A percentile compares a stretch with the other conserved stretches of the same genome.
Conservation (phyloP, 2,888 invertebrate species). For the Ophioninae sp. region DNA sequence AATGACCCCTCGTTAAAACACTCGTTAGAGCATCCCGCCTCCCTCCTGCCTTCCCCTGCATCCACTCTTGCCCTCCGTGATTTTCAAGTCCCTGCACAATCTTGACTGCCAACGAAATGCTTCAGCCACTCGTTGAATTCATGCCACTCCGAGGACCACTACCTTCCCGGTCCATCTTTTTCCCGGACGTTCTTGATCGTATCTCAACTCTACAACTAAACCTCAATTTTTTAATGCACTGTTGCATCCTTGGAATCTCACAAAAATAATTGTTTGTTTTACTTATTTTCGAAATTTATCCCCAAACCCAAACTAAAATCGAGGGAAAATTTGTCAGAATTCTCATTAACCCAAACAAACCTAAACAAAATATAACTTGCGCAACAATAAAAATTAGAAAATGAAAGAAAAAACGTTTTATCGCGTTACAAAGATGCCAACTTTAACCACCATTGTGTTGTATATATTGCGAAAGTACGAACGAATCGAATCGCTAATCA, state of each 20-base stretch:
- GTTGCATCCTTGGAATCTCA: too few species aligned
- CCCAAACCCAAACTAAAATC: too few species aligned
- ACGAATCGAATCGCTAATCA: neutral
- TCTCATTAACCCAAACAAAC: too few species aligned
- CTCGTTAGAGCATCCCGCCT: slow-evolving; percentile 55
- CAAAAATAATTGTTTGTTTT: too few species aligned
- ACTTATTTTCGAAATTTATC: too few species aligned
- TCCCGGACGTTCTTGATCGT: slow-evolving; percentile 37
- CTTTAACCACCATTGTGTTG: slow-evolving; percentile 7
- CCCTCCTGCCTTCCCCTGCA: slow-evolving; percentile 36
- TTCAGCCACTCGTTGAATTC: slow-evolving; percentile 53
- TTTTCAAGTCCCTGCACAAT: slow-evolving; percentile 53
- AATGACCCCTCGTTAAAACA: slow-evolving; percentile 63
- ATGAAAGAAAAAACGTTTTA: too few species aligned
- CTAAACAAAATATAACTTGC: too few species aligned
- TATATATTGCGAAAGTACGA: slow-evolving; percentile 16
- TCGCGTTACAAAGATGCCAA: too few species aligned
- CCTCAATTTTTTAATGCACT: neutral
- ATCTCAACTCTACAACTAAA: slow-evolving; percentile 12
- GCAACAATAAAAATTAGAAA: too few species aligned
- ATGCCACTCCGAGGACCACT: slow-evolving; percentile 38
- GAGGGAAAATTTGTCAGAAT: too few species aligned
- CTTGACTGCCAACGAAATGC: slow-evolving; percentile 56
- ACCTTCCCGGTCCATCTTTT: slow-evolving; percentile 45
- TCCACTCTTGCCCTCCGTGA: slow-evolving; percentile 56